Evolutionary conservation across 1,140 invertebrate genomes (phyloP).

Genomic region (Megalopta genalis): DNA sequence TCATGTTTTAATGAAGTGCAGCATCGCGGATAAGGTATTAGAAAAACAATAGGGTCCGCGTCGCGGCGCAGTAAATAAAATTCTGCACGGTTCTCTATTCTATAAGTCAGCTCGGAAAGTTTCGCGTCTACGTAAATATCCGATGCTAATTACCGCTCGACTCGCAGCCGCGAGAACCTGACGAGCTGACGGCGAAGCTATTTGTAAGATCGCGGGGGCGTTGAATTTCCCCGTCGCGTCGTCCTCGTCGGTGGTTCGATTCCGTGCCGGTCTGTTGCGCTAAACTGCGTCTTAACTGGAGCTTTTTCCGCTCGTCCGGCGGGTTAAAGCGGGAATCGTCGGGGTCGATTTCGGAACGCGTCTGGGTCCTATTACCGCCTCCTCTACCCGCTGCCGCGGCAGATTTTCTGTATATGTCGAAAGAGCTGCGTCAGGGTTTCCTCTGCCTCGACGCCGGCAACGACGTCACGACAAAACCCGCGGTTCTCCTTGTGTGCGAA

Average conservation of each 20-base stretch:
- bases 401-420: not conserved
- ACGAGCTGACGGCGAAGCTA: no score
- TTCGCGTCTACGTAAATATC: no score
- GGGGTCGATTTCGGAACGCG: not conserved
- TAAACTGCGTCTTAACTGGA: not conserved
- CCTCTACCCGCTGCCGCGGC: not conserved
- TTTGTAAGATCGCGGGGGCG: no score
- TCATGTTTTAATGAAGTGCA: no score
- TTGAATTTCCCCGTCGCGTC: no score
- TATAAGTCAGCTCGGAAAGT: no score
- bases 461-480: slow-evolving; percentile 23
- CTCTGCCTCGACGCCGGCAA: not conserved
- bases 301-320: not conserved
- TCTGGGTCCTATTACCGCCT: not conserved
- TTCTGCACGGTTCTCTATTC: no score
- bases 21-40: no score
- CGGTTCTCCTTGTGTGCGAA: not conserved
- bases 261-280: not conserved
- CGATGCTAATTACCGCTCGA: no score
- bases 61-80: no score
- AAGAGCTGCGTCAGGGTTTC: slow-evolving; percentile 23
- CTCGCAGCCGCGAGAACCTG: no score
- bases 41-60: no score
- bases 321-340: not conserved
- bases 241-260: not conserved